phyloP scores from a whole-genome alignment of 2,113 vertebrate genomes.

The Platycercus adscitus region DNA sequence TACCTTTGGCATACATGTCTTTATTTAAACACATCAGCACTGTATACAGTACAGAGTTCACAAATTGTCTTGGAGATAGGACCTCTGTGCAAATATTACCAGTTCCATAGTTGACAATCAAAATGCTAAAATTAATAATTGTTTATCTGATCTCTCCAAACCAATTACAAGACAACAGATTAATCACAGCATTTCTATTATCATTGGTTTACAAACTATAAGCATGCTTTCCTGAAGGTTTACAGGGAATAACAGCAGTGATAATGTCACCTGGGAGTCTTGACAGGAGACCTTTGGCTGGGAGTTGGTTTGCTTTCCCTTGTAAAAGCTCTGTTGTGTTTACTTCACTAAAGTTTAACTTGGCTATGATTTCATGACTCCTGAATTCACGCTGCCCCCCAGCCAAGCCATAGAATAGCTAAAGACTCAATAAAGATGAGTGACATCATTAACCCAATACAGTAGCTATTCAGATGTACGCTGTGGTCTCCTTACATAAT shows the following conservation, averaged over 20 bases:
- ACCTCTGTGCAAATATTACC: background rate
- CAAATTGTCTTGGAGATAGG: background rate
- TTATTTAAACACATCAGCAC: background rate
- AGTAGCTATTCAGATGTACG: slow-evolving; percentile 70
- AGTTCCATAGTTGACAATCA: background rate
- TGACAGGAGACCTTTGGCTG: fast-evolving
- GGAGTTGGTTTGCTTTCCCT: background rate
- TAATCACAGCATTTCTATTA: background rate
- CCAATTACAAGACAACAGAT: background rate
- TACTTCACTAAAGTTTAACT: slow-evolving; percentile 59
- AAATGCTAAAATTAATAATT: background rate
- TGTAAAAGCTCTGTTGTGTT: slow-evolving; percentile 43
- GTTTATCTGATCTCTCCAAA: background rate
- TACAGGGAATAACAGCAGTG: background rate
- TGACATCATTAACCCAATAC: slow-evolving; percentile 82
- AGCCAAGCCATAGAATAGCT: slow-evolving; percentile 69
- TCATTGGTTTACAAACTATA: background rate
- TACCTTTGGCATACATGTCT: background rate
- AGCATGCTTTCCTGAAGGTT: background rate
- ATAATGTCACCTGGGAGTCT: background rate
- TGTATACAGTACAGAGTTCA: background rate
- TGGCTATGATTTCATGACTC: slow-evolving; percentile 67
- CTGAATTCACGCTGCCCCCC: slow-evolving; percentile 45
- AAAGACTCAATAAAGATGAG: slow-evolving; percentile 57
- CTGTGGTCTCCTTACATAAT: slow-evolving; percentile 69